Conservation (phyloP, 2,797 vertebrate genomes). For the Mus spretus region DNA sequence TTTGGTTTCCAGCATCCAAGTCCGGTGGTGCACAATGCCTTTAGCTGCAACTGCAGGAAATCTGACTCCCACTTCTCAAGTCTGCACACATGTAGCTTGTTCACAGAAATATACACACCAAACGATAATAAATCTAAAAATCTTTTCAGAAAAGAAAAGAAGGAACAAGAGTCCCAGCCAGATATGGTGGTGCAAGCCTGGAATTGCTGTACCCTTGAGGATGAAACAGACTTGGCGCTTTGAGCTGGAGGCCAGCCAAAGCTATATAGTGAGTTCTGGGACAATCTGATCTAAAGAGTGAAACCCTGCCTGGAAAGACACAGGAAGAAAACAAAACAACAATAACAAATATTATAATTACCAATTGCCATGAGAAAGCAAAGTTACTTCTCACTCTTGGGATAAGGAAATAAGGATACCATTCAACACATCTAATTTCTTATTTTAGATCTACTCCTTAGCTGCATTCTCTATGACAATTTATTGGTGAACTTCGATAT, state of each 20-base stretch:
- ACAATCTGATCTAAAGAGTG: background rate
- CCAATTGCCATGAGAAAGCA: constrained; percentile 16
- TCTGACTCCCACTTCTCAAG: background rate
- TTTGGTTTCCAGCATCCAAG: background rate
- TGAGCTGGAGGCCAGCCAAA: background rate
- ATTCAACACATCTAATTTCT: background rate
- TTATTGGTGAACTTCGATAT: background rate
- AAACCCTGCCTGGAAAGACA: background rate
- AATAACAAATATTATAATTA: background rate
- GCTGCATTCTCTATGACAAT: background rate
- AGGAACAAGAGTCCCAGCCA: background rate
- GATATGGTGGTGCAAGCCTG: background rate
- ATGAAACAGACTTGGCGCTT: background rate
- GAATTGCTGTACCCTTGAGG: background rate
- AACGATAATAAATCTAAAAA: background rate
- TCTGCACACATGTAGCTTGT: background rate
- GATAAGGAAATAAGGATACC: constrained; percentile 2
- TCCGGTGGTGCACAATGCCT: background rate
- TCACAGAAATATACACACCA: background rate
- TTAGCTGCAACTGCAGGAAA: background rate
- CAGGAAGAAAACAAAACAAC: background rate
- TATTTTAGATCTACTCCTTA: background rate
- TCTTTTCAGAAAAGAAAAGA: background rate
- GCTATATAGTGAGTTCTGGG: background rate
- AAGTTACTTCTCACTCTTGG: background rate